phyloP scores from a whole-genome alignment of 2,113 vertebrate genomes.

The Rhea americana region DNA sequence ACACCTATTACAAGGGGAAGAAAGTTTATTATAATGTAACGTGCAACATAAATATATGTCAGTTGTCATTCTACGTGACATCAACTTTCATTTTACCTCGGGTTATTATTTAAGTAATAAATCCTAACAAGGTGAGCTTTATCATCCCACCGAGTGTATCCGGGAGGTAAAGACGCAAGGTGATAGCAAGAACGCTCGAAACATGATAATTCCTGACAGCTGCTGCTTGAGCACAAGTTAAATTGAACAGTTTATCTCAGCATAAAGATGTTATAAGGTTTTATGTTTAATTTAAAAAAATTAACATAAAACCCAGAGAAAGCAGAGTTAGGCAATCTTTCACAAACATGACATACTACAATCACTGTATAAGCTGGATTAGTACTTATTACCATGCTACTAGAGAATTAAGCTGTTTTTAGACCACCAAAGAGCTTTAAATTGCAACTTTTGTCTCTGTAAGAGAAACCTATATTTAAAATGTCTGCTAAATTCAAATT shows the following conservation, averaged over 20 bases:
- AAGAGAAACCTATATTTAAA: slow-evolving; percentile 84
- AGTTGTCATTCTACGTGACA: slow-evolving; percentile 69
- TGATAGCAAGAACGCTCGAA: slow-evolving; percentile 73
- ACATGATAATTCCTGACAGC: slow-evolving; percentile 83
- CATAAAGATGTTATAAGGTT: slow-evolving; percentile 82
- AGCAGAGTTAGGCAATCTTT: slow-evolving; percentile 80
- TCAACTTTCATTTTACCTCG: slow-evolving; percentile 67
- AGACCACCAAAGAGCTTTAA: slow-evolving; percentile 84
- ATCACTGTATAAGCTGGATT: slow-evolving; percentile 83
- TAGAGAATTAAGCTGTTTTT: slow-evolving; percentile 85
- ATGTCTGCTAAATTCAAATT: slow-evolving; percentile 82
- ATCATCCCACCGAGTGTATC: slow-evolving; percentile 68
- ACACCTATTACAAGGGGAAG: slow-evolving; percentile 58
- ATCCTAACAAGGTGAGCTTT: slow-evolving; percentile 78
- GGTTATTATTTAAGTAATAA: slow-evolving; percentile 80
- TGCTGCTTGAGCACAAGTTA: slow-evolving; percentile 80
- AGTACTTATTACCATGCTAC: slow-evolving; percentile 82
- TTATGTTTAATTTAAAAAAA: slow-evolving; percentile 85
- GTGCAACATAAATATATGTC: slow-evolving; percentile 67
- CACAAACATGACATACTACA: slow-evolving; percentile 84
- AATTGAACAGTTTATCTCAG: slow-evolving; percentile 83
- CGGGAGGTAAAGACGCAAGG: slow-evolving; percentile 77
- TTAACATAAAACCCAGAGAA: slow-evolving; percentile 84
- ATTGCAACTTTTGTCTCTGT: slow-evolving; percentile 85
- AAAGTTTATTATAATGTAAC: slow-evolving; percentile 65